Base-by-base conservation (phyloP, 2,113 vertebrate genomes). In the Gnathonemus echidnorhynchus region DNA sequence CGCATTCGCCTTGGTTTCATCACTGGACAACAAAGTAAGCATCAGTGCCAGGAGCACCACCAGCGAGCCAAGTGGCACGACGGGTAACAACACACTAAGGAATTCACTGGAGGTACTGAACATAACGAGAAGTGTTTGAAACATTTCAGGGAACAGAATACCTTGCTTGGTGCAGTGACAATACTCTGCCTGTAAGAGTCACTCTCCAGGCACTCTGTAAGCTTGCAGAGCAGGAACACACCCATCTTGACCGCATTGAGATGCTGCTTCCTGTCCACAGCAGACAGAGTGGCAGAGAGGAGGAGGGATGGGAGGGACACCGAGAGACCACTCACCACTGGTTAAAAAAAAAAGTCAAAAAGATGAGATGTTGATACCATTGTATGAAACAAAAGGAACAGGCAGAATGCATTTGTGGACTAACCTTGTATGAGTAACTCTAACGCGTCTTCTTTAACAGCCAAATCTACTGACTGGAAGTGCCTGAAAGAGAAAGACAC, bases 231-330 rank as follows among this genome's bases (percentile, higher is more conserved):
- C 88, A 97, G 92, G 89, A 97, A 99, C 85, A 98, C 97, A 35
- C 97, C 98, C 98, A 99, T 99, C 94, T 99, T 99, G 8, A 99
- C 96, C 1, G 96, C 95, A 1, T 96, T 99, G 0, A 98, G 96
- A 21, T 98, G 97, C 90, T 96, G 94, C n/a, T 93, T 91, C 0
- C 97, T 96, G 84, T 97, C 96, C 1, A 93, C 91, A 0, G 89
- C 70, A 21, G 95, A 95, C 89, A 97, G 84, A 0, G 94, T 86
- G 56, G 95, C 83, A 77, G 96, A 94, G 0, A 92, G 88, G 17
- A 99, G 91, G 89, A 98, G 24, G 0, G 94, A 8, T 0, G 97
- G 95, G 88, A 99, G 95, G 15, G 97, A 96, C 70, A 92, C 94
- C 10, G 97, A 97, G 87, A 99, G 95, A 74, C 92, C 93, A 84